Evolutionary conservation across 2,113 vertebrate genomes (phyloP).

Genomic region (Numida meleagris): DNA sequence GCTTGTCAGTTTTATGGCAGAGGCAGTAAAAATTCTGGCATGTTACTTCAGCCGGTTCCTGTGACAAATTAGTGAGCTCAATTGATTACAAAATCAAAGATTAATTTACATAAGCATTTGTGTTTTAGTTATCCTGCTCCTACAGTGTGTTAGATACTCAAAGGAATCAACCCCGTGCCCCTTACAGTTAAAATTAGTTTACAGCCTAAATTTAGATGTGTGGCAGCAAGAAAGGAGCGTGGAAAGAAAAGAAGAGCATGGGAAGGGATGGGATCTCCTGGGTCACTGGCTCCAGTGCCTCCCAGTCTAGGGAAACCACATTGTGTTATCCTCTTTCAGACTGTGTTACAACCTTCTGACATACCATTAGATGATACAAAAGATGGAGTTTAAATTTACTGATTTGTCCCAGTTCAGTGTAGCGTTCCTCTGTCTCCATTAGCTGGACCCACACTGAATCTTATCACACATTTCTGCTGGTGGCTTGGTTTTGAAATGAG

Average conservation of each 20-base stretch:
- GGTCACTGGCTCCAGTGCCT: conserved; percentile 55
- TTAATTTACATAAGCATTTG: conserved; percentile 53
- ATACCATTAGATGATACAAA: background rate
- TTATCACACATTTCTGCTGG: conserved; percentile 22
- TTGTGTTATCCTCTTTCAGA: conserved; percentile 40
- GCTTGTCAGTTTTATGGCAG: conserved; percentile 68
- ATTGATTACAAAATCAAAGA: conserved; percentile 63
- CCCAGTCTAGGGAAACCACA: conserved; percentile 34
- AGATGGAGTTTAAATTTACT: conserved; percentile 30
- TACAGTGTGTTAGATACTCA: conserved; percentile 6
- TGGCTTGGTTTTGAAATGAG: background rate
- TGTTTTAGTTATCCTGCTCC: conserved; percentile 12
- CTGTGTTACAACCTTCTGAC: conserved; percentile 10
- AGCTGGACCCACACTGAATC: background rate
- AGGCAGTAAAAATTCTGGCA: conserved; percentile 59
- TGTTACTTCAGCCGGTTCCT: conserved; percentile 30
- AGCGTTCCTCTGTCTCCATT: background rate
- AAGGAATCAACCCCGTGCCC: background rate
- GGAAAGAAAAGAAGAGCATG: conserved; percentile 66
- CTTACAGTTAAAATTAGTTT: conserved; percentile 52
- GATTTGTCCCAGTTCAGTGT: background rate
- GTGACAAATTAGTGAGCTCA: conserved; percentile 58
- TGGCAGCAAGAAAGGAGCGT: conserved; percentile 16
- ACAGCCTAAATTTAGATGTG: conserved; percentile 52
- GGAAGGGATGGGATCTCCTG: conserved; percentile 58